Conservation (phyloP, 2,888 invertebrate genomes). For the Dryococelus australis region DNA sequence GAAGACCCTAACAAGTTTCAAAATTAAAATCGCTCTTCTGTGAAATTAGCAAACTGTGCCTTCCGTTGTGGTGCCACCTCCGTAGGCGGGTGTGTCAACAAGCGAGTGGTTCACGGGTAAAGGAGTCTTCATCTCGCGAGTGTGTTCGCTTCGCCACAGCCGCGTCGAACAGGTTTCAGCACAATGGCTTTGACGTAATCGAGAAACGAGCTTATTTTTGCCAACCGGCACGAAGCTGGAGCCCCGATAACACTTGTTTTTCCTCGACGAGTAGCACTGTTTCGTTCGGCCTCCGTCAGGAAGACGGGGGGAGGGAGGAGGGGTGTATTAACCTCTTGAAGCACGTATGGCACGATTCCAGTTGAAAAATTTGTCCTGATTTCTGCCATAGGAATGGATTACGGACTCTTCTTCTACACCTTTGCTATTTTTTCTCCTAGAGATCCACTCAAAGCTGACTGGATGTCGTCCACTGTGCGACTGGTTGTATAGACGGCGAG, state of each 20-base stretch:
- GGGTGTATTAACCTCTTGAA: background rate
- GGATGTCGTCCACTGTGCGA: too few species aligned
- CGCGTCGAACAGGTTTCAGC: background rate
- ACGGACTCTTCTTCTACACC: background rate
- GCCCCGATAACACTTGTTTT: background rate
- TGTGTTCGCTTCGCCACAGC: background rate
- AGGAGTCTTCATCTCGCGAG: too few species aligned
- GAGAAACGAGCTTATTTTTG: background rate
- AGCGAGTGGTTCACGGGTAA: too few species aligned
- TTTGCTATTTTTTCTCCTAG: too few species aligned
- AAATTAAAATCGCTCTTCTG: too few species aligned
- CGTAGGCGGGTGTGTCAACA: too few species aligned
- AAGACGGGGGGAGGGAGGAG: background rate
- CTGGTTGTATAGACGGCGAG: too few species aligned
- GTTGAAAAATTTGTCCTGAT: background rate
- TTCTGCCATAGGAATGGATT: background rate
- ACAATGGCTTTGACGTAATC: background rate
- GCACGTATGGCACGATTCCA: background rate
- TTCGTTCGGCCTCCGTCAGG: background rate
- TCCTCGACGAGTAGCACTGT: background rate
- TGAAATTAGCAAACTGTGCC: too few species aligned
- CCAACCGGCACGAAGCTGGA: background rate
- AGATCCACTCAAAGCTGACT: too few species aligned
- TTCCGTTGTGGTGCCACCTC: too few species aligned
- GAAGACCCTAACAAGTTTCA: too few species aligned